Percentiles rank a stretch among this genome's conserved stretches.
These are phyloP conservation scores for Columba janthina DNA, from an alignment of 2,113 vertebrate genomes.

Conservation along the genomic window DNA sequence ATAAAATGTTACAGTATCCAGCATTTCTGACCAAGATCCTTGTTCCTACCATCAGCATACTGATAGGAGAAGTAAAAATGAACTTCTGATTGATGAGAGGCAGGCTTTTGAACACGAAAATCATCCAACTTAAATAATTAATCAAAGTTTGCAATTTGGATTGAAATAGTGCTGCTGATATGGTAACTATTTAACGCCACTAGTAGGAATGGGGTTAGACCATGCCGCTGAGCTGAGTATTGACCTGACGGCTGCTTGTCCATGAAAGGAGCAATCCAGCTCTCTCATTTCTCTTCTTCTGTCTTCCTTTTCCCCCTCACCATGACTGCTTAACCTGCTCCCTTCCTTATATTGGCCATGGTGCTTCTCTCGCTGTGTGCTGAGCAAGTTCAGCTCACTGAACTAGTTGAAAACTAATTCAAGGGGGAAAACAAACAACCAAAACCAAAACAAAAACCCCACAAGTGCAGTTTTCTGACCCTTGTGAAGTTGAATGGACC, in stretches of 20 bases:
- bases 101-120: neutral
- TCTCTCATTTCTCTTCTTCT: neutral
- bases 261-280: neutral
- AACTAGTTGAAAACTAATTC: neutral
- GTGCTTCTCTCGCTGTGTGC: neutral
- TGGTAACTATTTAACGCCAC: neutral
- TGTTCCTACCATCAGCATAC: neutral
- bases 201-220: neutral
- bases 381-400: neutral
- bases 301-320: neutral
- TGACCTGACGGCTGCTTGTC: neutral
- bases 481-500: neutral
- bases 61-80: neutral
- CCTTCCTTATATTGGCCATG: neutral
- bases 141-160: neutral
- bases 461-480: neutral
- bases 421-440: neutral
- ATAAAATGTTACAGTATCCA: neutral
- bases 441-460: neutral
- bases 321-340: neutral
- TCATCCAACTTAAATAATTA: neutral
- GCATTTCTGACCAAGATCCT: neutral
- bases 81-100: neutral
- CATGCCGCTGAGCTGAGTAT: neutral
- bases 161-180: neutral